Percentiles rank a stretch among this genome's conserved stretches.
Conservation (phyloP, 1,140 invertebrate species). For the Drosophila triauraria region DNA sequence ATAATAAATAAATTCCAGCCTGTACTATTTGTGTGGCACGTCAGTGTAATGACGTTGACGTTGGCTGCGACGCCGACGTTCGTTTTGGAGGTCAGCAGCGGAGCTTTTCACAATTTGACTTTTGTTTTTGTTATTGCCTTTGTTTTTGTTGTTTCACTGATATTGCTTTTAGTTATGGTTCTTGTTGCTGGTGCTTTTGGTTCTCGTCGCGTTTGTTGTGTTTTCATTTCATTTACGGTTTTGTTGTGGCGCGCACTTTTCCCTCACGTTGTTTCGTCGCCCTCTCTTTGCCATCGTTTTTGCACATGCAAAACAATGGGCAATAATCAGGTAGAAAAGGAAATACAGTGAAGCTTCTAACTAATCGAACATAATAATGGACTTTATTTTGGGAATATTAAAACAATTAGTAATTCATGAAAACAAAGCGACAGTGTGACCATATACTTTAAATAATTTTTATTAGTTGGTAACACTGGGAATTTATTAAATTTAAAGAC, state of each 20-base stretch:
- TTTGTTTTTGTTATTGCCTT: slow-evolving; percentile 22
- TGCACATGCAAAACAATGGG: slow-evolving; percentile 46
- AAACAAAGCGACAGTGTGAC: too few relatives aligned
- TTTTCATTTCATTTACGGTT: slow-evolving; percentile 47
- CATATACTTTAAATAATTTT: too few relatives aligned
- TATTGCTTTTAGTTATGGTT: slow-evolving; percentile 33
- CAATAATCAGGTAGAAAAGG: slow-evolving; percentile 25
- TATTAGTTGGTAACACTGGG: too few relatives aligned
- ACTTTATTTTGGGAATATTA: too few relatives aligned
- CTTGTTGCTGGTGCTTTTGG: slow-evolving; percentile 35
- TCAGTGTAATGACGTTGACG: slow-evolving; percentile 30
- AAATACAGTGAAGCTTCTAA: slow-evolving; percentile 6
- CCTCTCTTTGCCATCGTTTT: slow-evolving; percentile 39
- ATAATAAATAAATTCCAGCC: slow-evolving; percentile 30
- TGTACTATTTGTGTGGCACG: slow-evolving; percentile 48
- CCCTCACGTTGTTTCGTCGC: neutral
- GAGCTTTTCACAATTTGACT: slow-evolving; percentile 38
- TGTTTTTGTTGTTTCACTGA: slow-evolving; percentile 22
- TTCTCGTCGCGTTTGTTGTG: slow-evolving; percentile 54
- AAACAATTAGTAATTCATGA: too few relatives aligned
- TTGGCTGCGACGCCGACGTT: neutral
- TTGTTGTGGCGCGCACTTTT: slow-evolving; percentile 44
- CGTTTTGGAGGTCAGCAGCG: slow-evolving; percentile 50
- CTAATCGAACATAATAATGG: neutral
- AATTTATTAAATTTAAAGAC: too few relatives aligned